Conservation (phyloP, 1,140 invertebrate genomes). For the Galendromus occidentalis region DNA sequence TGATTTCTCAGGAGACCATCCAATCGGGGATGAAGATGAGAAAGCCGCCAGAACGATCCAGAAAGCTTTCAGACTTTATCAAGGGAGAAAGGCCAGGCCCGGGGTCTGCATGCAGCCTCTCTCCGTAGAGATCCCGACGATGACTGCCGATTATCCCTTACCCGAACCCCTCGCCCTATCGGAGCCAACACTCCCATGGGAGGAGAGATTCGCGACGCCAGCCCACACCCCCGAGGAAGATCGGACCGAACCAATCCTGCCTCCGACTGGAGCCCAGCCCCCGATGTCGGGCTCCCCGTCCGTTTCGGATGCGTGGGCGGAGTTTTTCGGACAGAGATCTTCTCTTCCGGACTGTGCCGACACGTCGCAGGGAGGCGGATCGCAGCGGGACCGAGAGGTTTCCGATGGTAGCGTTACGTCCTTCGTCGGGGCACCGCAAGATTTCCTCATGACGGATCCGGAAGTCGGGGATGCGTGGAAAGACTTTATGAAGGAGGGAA, state of each 20-base stretch:
- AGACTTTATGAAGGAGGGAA: background rate
- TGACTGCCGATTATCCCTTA: background rate
- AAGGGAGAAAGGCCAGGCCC: background rate
- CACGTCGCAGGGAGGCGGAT: background rate
- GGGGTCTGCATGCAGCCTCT: background rate
- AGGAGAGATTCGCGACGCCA: background rate
- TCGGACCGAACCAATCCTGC: background rate
- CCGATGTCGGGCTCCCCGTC: background rate
- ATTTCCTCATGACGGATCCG: background rate
- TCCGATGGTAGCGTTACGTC: background rate
- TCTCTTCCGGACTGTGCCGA: background rate
- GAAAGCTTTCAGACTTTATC: background rate
- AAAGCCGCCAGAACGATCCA: background rate
- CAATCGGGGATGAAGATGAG: background rate
- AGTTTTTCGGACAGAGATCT: background rate
- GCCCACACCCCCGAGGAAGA: background rate
- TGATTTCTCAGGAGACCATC: background rate
- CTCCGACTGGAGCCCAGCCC: background rate
- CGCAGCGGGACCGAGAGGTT: background rate
- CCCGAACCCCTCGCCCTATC: background rate
- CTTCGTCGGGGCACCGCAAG: background rate
- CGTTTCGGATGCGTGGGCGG: constrained; percentile 1
- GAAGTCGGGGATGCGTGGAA: background rate
- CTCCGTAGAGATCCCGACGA: background rate
- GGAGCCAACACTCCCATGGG: background rate